Evolutionary conservation across 2,888 invertebrate species (phyloP), one percentile per base, ranked within the genome.

Genomic region (Papilio elwesi): DNA sequence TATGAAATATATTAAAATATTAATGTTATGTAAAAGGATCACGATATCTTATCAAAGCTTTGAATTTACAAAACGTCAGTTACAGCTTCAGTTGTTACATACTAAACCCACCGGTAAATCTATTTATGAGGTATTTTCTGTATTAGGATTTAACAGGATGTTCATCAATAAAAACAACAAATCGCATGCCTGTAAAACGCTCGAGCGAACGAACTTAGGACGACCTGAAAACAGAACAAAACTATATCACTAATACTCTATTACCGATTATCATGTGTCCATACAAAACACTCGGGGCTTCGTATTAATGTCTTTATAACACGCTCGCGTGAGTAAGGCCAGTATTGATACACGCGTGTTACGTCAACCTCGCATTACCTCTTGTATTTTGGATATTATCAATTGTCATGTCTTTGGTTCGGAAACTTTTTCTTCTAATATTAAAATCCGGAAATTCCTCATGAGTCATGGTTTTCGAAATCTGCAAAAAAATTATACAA

Each of bases 231-330:
- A 71, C 49, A 43, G 26, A 68, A 62, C 38, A 62, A 67, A 76
- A 69, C 68, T 74, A 76, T 76, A 74, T 73, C 64, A 69, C 70
- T 74, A 75, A 64, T 73, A 74, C 78, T 77, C 82, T 80, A 84
- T 86, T 82, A 87, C 82, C 80, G 74, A 86, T 85, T 84, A 85
- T 87, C 82, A 85, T 83, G 83, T 83, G 80, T 80, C 79, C 83
- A 81, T 78, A 79, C 78, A 80, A 80, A 81, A 73, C 76, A 79
- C 81, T 76, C 75, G 74, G 72, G 66, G 67, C 75, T 78, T 75
- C 78, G 81, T 86, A 84, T 89, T 90, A 88, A 91, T 89, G 89
- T 91, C 90, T 92, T 87, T 89, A 91, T 92, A 91, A 85, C 86
- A 75, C 80, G 84, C 82, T 90, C 79, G 92, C 92, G 92, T 92